Evolutionary conservation across 1,140 invertebrate species (phyloP), one percentile per base, ranked within the genome.

Genomic region (Dreissena rostriformis): DNA sequence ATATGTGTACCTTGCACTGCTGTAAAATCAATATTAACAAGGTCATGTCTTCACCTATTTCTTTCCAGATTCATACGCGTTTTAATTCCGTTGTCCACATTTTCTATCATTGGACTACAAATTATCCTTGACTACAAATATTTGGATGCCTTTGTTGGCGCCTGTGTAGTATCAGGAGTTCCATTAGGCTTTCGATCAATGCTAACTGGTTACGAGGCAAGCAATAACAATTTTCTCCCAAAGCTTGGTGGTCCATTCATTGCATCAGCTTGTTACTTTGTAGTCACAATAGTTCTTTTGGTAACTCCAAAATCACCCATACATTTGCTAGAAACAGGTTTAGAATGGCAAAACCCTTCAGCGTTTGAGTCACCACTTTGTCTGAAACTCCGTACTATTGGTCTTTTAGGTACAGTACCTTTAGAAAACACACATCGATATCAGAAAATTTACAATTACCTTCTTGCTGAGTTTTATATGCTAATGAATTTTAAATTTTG

Each of bases 401-500:
- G 70, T 71, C 61, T n/a, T 14, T 72, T 39, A 12, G 74, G 82
- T 26, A 72, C 74, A 10, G 29, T 72, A 7, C 19, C 6, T 22
- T 26, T 70, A 26, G 12, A 39, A 28, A 49, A 39, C 17, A 57
- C 51, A 66, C 26, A 83, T 19, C 61, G 52, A 6, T 83, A 68
- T 51, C 15, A 1, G 1, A 68, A 57, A 24, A 19, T 76, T 2
- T 76, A 75, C n/a, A 67, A 15, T 14, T 52, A 75, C 14, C 15
- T 75, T 29, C 63, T 75, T 15, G 81, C 72, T 12, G 51, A 76
- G 15, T 83, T 83, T 52, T 83, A 51, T 55, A 83, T 83, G 81
- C n/a, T 83, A 17, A 57, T 83, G 19, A 83, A 83, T 83, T 22
- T 53, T 1, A 75, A 70, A 49, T 83, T 67, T 24, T 83, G 81